These are phyloP conservation scores for Champsocephalus gunnari DNA, from an alignment of 2,797 vertebrate species.

Conservation along the genomic window DNA sequence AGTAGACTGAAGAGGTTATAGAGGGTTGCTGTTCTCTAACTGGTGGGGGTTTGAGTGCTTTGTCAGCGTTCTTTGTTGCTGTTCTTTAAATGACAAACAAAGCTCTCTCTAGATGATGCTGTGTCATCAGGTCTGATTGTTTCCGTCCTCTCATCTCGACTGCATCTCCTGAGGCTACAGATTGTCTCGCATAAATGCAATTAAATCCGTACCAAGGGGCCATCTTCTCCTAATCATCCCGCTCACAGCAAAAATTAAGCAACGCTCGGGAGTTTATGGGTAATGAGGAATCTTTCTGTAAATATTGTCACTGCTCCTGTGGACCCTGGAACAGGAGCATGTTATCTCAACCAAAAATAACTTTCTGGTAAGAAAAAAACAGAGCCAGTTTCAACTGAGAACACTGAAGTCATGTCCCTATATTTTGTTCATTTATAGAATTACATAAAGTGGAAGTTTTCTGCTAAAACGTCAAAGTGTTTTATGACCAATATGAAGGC, in stretches of 20 bases:
- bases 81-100: constrained; percentile 72
- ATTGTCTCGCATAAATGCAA: constrained; percentile 45
- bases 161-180: constrained; percentile 57
- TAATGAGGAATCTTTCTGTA: constrained; percentile 25
- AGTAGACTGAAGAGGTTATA: constrained; percentile 37
- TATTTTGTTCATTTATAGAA: not conserved
- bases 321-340: not conserved
- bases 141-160: constrained; percentile 49
- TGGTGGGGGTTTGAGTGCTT: constrained; percentile 61
- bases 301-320: constrained; percentile 20
- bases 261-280: constrained; percentile 17
- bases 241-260: constrained; percentile 27
- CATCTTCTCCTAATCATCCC: constrained; percentile 31
- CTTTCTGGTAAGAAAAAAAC: not conserved
- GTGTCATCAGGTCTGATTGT: constrained; percentile 76
- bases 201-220: constrained; percentile 40
- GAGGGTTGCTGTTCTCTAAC: constrained; percentile 44
- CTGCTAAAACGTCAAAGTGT: not conserved
- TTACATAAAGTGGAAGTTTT: not conserved
- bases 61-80: constrained; percentile 62
- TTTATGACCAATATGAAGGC: not conserved
- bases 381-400: not conserved
- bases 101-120: constrained; percentile 66
- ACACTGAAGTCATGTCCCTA: constrained; percentile 1
- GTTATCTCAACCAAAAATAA: not conserved